Evolutionary conservation across 2,113 vertebrate genomes (phyloP).

Genomic region (Procavia capensis): DNA sequence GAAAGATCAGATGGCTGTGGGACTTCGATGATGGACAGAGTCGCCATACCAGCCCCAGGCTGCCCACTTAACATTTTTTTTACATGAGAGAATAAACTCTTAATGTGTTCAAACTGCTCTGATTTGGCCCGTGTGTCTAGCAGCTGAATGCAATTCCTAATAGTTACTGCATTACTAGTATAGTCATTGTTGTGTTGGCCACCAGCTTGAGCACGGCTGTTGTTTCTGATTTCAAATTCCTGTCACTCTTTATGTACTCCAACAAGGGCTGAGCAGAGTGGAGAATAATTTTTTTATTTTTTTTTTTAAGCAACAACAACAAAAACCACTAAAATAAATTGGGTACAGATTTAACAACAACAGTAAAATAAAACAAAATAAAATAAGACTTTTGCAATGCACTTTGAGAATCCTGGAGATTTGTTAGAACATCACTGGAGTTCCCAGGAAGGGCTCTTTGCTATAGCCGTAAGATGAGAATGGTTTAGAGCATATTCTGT

Average conservation of each 20-base stretch:
- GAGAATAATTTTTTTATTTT: not conserved
- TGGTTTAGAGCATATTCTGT: not conserved
- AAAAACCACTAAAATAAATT: conserved; percentile 2
- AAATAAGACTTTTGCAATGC: not conserved
- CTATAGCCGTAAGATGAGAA: not conserved
- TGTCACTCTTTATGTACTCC: not conserved
- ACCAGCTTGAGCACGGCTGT: not conserved
- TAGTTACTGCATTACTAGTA: not conserved
- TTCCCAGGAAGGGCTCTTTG: not conserved
- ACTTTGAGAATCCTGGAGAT: not conserved
- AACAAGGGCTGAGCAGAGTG: conserved; percentile 13
- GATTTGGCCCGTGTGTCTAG: conserved; percentile 16
- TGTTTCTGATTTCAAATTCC: conserved; percentile 53
- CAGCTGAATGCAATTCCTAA: not conserved
- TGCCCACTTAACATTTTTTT: not conserved
- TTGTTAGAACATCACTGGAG: not conserved
- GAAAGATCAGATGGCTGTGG: not conserved
- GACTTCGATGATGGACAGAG: not conserved
- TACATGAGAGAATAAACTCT: not conserved
- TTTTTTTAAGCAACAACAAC: too few relatives aligned
- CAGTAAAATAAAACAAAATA: too few relatives aligned
- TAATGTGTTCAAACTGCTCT: not conserved
- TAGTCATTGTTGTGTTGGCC: not conserved
- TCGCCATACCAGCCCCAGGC: not conserved
- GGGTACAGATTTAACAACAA: not conserved